These are phyloP conservation scores for Tetragnatha montana DNA, from an alignment of 2,888 invertebrate genomes.

Conservation along the genomic window DNA sequence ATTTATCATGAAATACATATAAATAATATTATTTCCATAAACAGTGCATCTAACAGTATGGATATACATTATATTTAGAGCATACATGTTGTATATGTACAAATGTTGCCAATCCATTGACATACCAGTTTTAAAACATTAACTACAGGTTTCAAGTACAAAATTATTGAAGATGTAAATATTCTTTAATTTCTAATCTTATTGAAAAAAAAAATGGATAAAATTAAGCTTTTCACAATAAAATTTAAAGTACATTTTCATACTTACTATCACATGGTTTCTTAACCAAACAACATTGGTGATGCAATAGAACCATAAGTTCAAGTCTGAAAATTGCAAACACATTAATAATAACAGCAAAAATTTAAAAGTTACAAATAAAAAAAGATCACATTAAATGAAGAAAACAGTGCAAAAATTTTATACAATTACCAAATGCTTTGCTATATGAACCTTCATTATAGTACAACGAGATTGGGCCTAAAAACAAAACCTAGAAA, in stretches of 20 bases:
- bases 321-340: constrained; percentile 52
- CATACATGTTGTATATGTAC: too few relatives aligned
- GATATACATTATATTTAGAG: too few relatives aligned
- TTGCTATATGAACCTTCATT: constrained; percentile 57
- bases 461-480: constrained; percentile 64
- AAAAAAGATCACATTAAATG: neutral
- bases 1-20: too few relatives aligned
- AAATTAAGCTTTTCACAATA: too few relatives aligned
- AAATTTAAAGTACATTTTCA: neutral
- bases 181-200: too few relatives aligned
- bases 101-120: too few relatives aligned
- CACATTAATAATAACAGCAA: neutral
- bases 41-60: too few relatives aligned
- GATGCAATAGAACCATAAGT: constrained; percentile 56
- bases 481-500: constrained; percentile 63
- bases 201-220: too few relatives aligned
- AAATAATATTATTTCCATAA: too few relatives aligned
- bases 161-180: too few relatives aligned
- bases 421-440: constrained; percentile 54
- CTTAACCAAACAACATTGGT: constrained; percentile 69
- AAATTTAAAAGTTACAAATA: neutral
- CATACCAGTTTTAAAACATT: too few relatives aligned
- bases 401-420: neutral
- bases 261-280: constrained; percentile 70
- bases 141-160: too few relatives aligned